Evolutionary conservation across 2,113 vertebrate genomes (phyloP).

Genomic region (Bucco capensis): DNA sequence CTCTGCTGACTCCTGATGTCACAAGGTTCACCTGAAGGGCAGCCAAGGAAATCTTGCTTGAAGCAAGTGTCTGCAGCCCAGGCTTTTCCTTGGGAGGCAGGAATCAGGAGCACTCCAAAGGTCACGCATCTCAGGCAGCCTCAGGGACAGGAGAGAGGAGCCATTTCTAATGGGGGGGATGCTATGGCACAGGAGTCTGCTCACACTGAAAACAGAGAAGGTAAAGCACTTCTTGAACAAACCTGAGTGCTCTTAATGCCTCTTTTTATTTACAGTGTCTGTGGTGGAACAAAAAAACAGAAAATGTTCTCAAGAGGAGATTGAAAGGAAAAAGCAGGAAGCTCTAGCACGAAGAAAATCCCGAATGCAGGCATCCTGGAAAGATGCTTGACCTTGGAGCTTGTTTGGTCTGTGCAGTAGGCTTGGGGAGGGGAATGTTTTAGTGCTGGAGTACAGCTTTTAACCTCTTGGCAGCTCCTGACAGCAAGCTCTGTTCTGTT

Average conservation of each 20-base stretch:
- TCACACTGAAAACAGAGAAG: neutral
- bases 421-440: neutral
- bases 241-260: neutral
- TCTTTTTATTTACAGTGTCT: conserved; percentile 71
- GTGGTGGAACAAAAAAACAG: conserved; percentile 72
- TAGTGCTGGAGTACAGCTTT: neutral
- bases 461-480: neutral
- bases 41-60: conserved; percentile 36
- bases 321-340: conserved; percentile 90
- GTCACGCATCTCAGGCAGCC: conserved; percentile 30
- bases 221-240: neutral
- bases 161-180: conserved; percentile 20
- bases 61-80: conserved; percentile 29
- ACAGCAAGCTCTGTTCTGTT: neutral
- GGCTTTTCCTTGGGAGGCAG: neutral
- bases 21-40: conserved; percentile 53
- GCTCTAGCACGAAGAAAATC: conserved; percentile 84
- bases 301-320: conserved; percentile 87
- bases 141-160: conserved; percentile 23
- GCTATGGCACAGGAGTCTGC: neutral
- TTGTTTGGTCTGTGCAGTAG: neutral
- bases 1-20: neutral
- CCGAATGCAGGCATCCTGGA: conserved; percentile 68
- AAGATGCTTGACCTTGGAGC: conserved; percentile 43
- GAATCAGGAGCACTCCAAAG: conserved; percentile 24